Evolutionary conservation across 2,888 invertebrate genomes (phyloP), one percentile per base, ranked within the genome.

Genomic region (Poecilus cupreus): DNA sequence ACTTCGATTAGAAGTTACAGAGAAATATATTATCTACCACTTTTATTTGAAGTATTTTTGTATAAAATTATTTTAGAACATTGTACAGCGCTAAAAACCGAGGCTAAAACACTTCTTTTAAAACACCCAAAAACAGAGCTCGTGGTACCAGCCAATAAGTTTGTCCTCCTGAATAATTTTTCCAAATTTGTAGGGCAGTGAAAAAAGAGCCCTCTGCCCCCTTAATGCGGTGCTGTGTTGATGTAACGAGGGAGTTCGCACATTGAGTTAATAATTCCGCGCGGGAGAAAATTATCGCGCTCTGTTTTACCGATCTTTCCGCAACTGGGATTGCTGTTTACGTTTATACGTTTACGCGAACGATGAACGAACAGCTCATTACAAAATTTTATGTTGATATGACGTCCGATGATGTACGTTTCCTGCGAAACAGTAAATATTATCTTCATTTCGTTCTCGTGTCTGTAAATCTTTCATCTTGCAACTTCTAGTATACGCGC

Each of bases 391-490:
- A 20, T 54, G 10, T 54, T 72, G 43, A 20, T 72, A 24, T 46
- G 72, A 72, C 46, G 43, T 46, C 16, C 43, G 46, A 72, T 72
- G 72, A 72, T 72, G 8, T 46, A 72, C 24, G 43, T 13, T 72
- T 72, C 72, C 72, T 72, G 46, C 13, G 13, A 43, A 46, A n/a
- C 13, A 11, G 24, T 72, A 72, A 72, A 72, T 72, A 72, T 72
- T 68, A 68, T 68, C 64, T 68, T 11, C 8, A 18, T n/a, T n/a
- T n/a, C n/a, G n/a, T n/a, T 26, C 18, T 70, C 26, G 11, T 39
- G 18, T 72, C 24, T 43, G 6, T 72, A 72, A 46, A 72, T 46
- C 46, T 46, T 22, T 72, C 72, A 72, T 18, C 37, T 60, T 32
- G 18, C 16, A n/a, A n/a, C n/a, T n/a, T n/a, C n/a, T 46, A 10